Conservation (phyloP, 92 coral and sea anemone species). For the Phymanthus crucifer region DNA sequence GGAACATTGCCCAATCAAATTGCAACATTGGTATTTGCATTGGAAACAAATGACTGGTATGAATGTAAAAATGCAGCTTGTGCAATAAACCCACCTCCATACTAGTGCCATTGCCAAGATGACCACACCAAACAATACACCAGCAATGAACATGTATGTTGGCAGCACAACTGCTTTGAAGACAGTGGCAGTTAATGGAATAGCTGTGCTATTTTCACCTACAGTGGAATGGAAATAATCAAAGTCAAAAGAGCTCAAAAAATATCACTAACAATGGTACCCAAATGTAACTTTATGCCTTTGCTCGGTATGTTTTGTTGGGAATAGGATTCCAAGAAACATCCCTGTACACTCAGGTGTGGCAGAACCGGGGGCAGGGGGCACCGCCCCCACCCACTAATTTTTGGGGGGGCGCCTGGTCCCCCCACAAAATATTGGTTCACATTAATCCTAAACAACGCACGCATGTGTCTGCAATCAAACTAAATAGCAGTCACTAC, state of each 20-base stretch:
- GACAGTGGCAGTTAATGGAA: slow-evolving; percentile 62
- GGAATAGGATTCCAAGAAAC: not conserved
- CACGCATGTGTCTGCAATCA: too few relatives aligned
- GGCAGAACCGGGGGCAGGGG: too few relatives aligned
- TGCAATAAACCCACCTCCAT: slow-evolving; percentile 49
- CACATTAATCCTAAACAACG: too few relatives aligned
- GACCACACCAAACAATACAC: slow-evolving; percentile 74
- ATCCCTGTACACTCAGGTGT: too few relatives aligned
- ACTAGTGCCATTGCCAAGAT: slow-evolving; percentile 65
- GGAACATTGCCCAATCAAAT: too few relatives aligned
- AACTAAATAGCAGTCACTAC: too few relatives aligned
- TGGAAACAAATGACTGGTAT: too few relatives aligned
- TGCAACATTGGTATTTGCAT: too few relatives aligned
- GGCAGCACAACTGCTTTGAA: slow-evolving; percentile 63
- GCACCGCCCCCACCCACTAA: too few relatives aligned
- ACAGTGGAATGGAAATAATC: not conserved
- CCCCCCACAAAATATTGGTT: too few relatives aligned
- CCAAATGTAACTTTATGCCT: not conserved
- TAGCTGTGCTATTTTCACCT: slow-evolving; percentile 68
- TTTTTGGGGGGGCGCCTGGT: too few relatives aligned
- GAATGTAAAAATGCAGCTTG: not conserved
- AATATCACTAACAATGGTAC: too few relatives aligned
- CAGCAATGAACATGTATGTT: slow-evolving; percentile 67
- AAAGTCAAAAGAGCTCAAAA: not conserved
- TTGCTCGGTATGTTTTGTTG: slow-evolving; percentile 1